phyloP scores from a whole-genome alignment of 2,113 vertebrate species.

The Eptesicus fuscus region DNA sequence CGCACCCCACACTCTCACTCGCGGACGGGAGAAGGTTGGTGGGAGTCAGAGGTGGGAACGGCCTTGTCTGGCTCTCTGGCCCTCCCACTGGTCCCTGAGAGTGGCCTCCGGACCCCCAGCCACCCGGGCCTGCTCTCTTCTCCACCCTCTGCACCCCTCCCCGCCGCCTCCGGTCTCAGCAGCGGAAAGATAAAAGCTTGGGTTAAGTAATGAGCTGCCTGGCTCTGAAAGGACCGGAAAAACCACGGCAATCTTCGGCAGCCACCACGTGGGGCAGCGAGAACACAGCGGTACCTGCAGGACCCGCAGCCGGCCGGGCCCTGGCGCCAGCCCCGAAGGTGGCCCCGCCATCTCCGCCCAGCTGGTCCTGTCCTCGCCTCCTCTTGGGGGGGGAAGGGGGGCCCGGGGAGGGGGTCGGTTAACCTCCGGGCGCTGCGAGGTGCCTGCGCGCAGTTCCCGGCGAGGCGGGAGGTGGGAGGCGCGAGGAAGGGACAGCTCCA shows the following conservation, averaged over 20 bases:
- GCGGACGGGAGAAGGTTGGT: background rate
- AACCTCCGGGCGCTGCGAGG: conserved; percentile 45
- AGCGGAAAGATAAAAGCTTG: background rate
- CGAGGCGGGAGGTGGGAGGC: background rate
- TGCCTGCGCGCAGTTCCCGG: background rate
- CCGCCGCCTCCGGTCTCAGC: background rate
- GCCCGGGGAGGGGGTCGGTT: background rate
- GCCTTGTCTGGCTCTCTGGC: background rate
- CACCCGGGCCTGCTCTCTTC: background rate
- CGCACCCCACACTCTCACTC: background rate
- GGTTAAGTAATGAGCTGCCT: conserved; percentile 47
- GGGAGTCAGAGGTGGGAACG: background rate
- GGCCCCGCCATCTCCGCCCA: conserved; percentile 49
- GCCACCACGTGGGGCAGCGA: conserved; percentile 55
- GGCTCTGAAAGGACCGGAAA: conserved; percentile 59
- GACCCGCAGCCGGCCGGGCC: conserved; percentile 22
- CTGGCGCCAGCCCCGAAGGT: conserved; percentile 68
- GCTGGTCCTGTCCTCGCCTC: conserved; percentile 43
- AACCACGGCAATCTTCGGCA: conserved; percentile 56
- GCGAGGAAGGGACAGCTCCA: conserved; percentile 40
- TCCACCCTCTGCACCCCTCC: too few species aligned
- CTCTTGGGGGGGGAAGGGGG: background rate
- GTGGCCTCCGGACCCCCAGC: background rate
- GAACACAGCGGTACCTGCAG: conserved; percentile 53
- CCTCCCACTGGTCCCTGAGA: background rate